phyloP scores from a whole-genome alignment of 1,140 invertebrate genomes.

The Orchesella cincta region DNA sequence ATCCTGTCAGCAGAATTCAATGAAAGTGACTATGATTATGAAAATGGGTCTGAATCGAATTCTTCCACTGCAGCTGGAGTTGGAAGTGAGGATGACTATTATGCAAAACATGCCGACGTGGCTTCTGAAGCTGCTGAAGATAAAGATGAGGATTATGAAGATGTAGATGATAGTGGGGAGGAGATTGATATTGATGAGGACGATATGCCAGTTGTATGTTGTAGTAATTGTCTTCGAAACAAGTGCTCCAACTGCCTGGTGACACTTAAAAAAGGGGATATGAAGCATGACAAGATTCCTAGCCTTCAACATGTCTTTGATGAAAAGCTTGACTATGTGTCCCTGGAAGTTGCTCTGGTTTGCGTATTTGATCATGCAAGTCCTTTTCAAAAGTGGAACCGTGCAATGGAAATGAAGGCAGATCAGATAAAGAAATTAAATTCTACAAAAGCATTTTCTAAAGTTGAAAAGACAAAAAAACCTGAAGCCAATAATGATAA shows the following conservation, averaged over 20 bases:
- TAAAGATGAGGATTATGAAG: not conserved
- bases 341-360: not conserved
- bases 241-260: not conserved
- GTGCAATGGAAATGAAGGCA: not conserved
- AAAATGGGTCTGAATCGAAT: no score
- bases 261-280: not conserved
- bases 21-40: no score
- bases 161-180: not conserved
- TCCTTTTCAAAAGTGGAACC: not conserved
- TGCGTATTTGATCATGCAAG: not conserved
- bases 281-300: not conserved
- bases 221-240: not conserved
- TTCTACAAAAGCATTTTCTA: no score
- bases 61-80: no score
- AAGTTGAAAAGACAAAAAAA: not conserved
- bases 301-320: not conserved
- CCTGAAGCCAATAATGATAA: not conserved
- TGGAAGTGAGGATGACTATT: not conserved
- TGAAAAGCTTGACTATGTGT: not conserved
- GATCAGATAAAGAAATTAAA: no score
- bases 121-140: not conserved
- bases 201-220: not conserved
- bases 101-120: not conserved
- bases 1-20: no score
- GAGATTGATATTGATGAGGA: no score